Conservation (phyloP, 2,113 vertebrate genomes). For the Azemiops feae region DNA sequence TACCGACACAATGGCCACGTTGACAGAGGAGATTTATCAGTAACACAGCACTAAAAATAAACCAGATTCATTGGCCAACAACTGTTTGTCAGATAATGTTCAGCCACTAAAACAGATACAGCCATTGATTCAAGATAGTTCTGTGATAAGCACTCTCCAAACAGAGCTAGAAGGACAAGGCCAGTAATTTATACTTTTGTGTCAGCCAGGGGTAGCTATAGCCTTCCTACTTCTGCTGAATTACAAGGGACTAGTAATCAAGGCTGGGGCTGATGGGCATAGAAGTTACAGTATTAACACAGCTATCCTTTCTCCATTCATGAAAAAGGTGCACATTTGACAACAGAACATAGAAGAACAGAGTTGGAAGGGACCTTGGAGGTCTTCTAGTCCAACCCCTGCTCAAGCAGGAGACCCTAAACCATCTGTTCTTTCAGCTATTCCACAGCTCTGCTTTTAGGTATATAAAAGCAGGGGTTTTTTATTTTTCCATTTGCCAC, state of each 20-base stretch:
- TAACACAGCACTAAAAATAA: background rate
- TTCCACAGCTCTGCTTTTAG: background rate
- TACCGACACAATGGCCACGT: background rate
- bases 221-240: background rate
- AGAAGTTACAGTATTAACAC: background rate
- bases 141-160: background rate
- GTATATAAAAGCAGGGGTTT: background rate
- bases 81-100: slow-evolving; percentile 12
- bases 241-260: background rate
- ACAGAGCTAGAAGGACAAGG: no score
- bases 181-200: background rate
- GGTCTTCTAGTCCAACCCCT: background rate
- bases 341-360: background rate
- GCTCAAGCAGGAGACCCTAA: no score
- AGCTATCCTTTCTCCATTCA: background rate
- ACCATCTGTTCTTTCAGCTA: no score
- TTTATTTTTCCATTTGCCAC: background rate
- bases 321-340: background rate
- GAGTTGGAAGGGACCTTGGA: background rate
- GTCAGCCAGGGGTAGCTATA: background rate
- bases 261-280: background rate
- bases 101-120: slow-evolving; percentile 1
- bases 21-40: slow-evolving; percentile 18
- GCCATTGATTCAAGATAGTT: background rate
- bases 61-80: background rate